Evolutionary conservation across 2,888 invertebrate genomes (phyloP), one percentile per base, ranked within the genome.

Genomic region (Andrena haemorrhoa): DNA sequence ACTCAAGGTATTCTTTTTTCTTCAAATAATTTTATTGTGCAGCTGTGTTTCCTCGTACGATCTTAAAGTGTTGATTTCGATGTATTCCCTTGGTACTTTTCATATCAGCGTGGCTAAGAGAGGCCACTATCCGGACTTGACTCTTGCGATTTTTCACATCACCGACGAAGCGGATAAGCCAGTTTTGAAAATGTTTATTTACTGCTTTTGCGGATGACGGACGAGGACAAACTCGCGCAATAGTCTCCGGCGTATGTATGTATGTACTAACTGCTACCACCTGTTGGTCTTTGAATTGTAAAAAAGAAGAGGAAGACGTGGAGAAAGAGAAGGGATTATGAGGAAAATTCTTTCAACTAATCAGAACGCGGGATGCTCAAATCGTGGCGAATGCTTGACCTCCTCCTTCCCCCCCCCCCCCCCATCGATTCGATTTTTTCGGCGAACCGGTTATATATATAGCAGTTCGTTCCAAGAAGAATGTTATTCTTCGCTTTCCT

Each of bases 241-340:
- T 1, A 20, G 61, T 61, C 56, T 20, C 23, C 73, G 8, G n/a
- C n/a, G n/a, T n/a, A n/a, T n/a, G n/a, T n/a, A n/a, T n/a, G n/a
- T n/a, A 3, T n/a, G 31, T 41, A 63, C 65, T 73, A 65, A 68
- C 78, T 75, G 81, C 71, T 78, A 73, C 80, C 78, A 81, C 75
- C 81, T 84, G 31, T 64, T 16, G 66, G 63, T 16, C 33, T 23
- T 29, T 2, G 16, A 26, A 26, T 23, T 7, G 0, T 1, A 56
- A 56, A 20, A n/a, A 56, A 10, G 35, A 12, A 41, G 83, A 68
- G 56, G 79, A 60, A 64, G 12, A 4, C 69, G 76, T 2, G n/a
- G 71, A 61, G 82, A 77, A 82, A 56, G 66, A 77, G 73, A 41
- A 16, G 41, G 41, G 16, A 41, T 16, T 41, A 76, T 3, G n/a